These are phyloP conservation scores for Napeogenes inachia DNA, from an alignment of 2,888 invertebrate species.

Conservation along the genomic window DNA sequence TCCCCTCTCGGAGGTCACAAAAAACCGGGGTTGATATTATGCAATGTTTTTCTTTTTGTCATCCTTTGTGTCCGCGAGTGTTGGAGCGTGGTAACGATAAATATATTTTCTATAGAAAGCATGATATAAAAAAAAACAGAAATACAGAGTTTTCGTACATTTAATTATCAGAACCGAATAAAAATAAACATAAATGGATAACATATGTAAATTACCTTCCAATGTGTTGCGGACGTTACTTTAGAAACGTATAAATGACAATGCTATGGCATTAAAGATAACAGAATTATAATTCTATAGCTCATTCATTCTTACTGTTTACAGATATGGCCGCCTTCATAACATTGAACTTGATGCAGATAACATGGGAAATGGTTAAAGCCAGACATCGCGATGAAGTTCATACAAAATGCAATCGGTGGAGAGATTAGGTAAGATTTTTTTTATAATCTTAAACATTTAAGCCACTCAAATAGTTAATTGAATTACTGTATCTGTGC, in stretches of 20 bases:
- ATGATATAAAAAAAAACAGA: not conserved
- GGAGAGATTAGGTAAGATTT: too few relatives aligned
- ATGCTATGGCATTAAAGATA: not conserved
- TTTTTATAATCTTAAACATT: too few relatives aligned
- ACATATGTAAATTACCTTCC: too few relatives aligned
- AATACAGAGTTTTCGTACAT: too few relatives aligned
- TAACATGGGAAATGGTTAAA: not conserved
- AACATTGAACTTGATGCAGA: not conserved
- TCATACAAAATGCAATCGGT: too few relatives aligned
- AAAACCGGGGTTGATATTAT: constrained; percentile 35
- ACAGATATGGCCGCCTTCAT: not conserved
- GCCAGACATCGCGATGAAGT: too few relatives aligned
- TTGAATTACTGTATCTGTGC: too few relatives aligned
- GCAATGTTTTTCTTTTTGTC: constrained; percentile 42
- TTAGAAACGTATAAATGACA: too few relatives aligned
- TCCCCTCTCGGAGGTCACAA: constrained; percentile 11
- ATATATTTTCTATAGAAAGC: not conserved
- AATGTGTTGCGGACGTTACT: too few relatives aligned
- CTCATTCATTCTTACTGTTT: not conserved
- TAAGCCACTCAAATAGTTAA: too few relatives aligned
- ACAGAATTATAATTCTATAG: not conserved
- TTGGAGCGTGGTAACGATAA: constrained; percentile 26
- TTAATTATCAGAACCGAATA: too few relatives aligned
- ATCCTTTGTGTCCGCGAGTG: constrained; percentile 21
- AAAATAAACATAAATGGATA: too few relatives aligned